Conservation (phyloP, 2,797 vertebrate genomes). For the Parauchenoglanis ngamensis region DNA sequence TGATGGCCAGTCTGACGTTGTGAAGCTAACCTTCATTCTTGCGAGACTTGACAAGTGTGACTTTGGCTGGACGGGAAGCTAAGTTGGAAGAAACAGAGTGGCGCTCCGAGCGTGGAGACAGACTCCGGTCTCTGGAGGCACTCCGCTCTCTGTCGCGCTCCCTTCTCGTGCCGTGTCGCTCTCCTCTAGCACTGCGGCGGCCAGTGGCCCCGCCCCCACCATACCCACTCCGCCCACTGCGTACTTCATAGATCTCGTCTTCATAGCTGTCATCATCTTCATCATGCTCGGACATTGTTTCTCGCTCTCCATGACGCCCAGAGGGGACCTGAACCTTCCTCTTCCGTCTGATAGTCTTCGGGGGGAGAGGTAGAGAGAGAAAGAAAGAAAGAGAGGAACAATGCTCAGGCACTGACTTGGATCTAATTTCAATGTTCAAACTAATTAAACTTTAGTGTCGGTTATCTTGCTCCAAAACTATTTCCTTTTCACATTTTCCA, state of each 20-base stretch:
- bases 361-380: constrained; percentile 26
- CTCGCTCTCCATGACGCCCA: constrained; percentile 85
- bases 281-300: constrained; percentile 91
- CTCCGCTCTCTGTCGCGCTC: constrained; percentile 83
- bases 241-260: constrained; percentile 88
- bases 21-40: constrained; percentile 94
- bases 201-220: constrained; percentile 80
- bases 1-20: background rate
- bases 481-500: background rate
- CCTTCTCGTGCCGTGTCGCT: constrained; percentile 69
- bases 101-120: constrained; percentile 90
- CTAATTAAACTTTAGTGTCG: no score
- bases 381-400: background rate
- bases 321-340: constrained; percentile 94
- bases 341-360: constrained; percentile 94
- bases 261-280: constrained; percentile 97
- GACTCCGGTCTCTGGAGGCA: constrained; percentile 89
- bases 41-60: constrained; percentile 94
- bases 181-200: constrained; percentile 80
- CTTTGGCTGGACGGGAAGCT: constrained; percentile 91
- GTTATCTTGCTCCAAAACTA: background rate
- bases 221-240: constrained; percentile 81
- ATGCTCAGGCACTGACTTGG: background rate
- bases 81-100: constrained; percentile 87
- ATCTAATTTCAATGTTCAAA: background rate